Conservation (phyloP, 2,888 invertebrate species). For the Mellilla xanthometata region DNA sequence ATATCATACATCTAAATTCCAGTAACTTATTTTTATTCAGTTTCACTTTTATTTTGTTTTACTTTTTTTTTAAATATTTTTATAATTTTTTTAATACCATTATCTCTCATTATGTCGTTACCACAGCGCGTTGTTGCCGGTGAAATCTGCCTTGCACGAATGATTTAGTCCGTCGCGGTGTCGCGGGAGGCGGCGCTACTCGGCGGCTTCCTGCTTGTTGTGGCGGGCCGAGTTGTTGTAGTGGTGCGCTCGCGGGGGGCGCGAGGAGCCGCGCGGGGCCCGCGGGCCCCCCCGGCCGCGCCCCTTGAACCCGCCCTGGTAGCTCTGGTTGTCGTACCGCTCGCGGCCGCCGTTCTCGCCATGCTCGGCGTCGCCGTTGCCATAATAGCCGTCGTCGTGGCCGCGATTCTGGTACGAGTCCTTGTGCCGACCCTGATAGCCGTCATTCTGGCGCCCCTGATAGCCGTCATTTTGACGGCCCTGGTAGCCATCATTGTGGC, state of each 20-base stretch:
- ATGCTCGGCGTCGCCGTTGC: slow-evolving; percentile 71
- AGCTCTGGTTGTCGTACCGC: slow-evolving; percentile 74
- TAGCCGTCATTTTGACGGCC: slow-evolving; percentile 55
- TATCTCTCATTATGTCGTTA: slow-evolving; percentile 82
- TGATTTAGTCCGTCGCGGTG: slow-evolving; percentile 69
- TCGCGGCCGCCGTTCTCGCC: slow-evolving; percentile 77
- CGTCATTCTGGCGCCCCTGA: slow-evolving; percentile 59
- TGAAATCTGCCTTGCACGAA: slow-evolving; percentile 87
- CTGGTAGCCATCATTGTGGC: slow-evolving; percentile 65
- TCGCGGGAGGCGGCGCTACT: slow-evolving; percentile 50
- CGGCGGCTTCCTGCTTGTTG: slow-evolving; percentile 64
- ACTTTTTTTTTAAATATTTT: slow-evolving; percentile 80
- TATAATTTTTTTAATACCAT: slow-evolving; percentile 73
- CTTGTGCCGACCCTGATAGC: slow-evolving; percentile 63
- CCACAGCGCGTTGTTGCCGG: slow-evolving; percentile 85
- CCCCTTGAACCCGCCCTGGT: slow-evolving; percentile 81
- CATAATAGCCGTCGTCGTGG: slow-evolving; percentile 61
- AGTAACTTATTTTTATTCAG: slow-evolving; percentile 79
- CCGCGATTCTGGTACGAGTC: slow-evolving; percentile 55
- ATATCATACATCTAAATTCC: slow-evolving; percentile 81
- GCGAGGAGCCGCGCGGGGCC: slow-evolving; percentile 42
- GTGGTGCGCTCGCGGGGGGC: slow-evolving; percentile 52
- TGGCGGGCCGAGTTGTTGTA: slow-evolving; percentile 37
- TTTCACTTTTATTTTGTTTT: slow-evolving; percentile 80
- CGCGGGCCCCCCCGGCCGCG: slow-evolving; percentile 75